Base-by-base conservation (phyloP, 2,888 invertebrate genomes). In the Pristionchus mayeri region DNA sequence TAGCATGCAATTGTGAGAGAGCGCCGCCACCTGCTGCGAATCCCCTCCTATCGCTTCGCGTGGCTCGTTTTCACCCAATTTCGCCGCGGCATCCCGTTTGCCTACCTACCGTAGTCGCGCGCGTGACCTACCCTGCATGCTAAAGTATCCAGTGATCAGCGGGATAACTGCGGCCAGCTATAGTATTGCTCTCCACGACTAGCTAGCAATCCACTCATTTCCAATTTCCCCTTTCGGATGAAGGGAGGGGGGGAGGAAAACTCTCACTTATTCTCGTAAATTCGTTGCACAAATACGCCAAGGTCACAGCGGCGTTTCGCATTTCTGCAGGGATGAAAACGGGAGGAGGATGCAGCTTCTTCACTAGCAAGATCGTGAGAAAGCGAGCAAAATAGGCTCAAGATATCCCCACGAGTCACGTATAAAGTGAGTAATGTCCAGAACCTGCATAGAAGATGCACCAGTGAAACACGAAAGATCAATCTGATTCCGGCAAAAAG, bases 191-290 rank as follows among this genome's bases (percentile, higher is more conserved):
- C 21, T 18, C 11, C 71, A 71, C 0, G 2, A 37, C 6, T 40
- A n/a, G 24, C 63, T n/a, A 54, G 16, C 7, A 16, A 71, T 71
- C 40, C 37, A 44, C 13, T 40, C 40, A 40, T 40, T 71, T 71
- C 71, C 2, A 34, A 67, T 67, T 67, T 71, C 71, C 71, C 71
- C 44, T 1, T 34, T 27, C n/a, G 11, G 27, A 27, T 60, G n/a
- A n/a, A n/a, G n/a, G n/a, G n/a, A n/a, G n/a, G n/a, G n/a, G n/a
- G n/a, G n/a, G n/a, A 21, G 71, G 71, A 71, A 40, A 71, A 71
- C 71, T 71, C 71, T 71, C 71, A 71, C 71, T 67, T 67, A 71
- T 71, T 71, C 71, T 71, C 40, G 40, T n/a, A n/a, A 71, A 71
- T 44, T 40, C 24, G 40, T 40, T 71, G 71, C 44, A 71, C 71